A percentile compares a stretch with the other conserved stretches of the same genome.
Evolutionary conservation across 1,140 invertebrate species (phyloP).

Genomic region (Aphelenchoides avenae): DNA sequence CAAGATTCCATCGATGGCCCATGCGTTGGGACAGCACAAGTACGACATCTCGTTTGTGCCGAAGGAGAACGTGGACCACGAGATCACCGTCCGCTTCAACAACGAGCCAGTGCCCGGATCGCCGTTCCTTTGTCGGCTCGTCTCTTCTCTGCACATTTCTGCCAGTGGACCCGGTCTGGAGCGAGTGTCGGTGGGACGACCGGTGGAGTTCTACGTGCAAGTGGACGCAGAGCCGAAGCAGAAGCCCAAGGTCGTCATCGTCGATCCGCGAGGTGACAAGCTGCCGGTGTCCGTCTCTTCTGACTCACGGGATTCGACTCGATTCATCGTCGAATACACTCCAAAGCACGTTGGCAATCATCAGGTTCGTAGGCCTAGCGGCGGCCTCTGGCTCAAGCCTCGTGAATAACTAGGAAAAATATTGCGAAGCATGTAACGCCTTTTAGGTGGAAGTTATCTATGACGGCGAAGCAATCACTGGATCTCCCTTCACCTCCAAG

Average conservation of each 20-base stretch:
- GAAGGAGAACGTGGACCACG: constrained; percentile 83
- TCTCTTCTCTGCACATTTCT: constrained; percentile 9
- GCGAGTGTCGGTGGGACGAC: constrained; percentile 80
- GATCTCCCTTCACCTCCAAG: constrained; percentile 88
- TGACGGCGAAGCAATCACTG: constrained; percentile 76
- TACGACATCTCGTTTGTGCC: constrained; percentile 94
- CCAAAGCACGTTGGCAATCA: constrained; percentile 76
- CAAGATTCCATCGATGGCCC: constrained; percentile 81
- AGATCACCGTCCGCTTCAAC: constrained; percentile 93
- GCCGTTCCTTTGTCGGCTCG: constrained; percentile 52
- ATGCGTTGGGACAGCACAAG: constrained; percentile 83
- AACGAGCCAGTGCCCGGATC: constrained; percentile 84
- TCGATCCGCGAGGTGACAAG: constrained; percentile 41
- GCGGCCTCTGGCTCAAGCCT: too few relatives aligned
- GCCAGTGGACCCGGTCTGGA: constrained; percentile 72
- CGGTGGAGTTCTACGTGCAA: constrained; percentile 70
- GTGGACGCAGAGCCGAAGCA: not conserved
- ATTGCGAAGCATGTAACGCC: too few relatives aligned
- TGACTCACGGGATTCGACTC: constrained; percentile 30
- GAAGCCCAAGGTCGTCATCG: constrained; percentile 22
- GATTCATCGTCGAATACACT: constrained; percentile 72
- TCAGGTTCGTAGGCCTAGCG: constrained; percentile 52
- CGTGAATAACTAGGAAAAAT: too few relatives aligned
- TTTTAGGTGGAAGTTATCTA: constrained; percentile 84
- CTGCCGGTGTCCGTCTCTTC: constrained; percentile 30